These are phyloP conservation scores for Schizopygopsis pylzovi DNA, from an alignment of 2,797 vertebrate species.

Conservation along the genomic window DNA sequence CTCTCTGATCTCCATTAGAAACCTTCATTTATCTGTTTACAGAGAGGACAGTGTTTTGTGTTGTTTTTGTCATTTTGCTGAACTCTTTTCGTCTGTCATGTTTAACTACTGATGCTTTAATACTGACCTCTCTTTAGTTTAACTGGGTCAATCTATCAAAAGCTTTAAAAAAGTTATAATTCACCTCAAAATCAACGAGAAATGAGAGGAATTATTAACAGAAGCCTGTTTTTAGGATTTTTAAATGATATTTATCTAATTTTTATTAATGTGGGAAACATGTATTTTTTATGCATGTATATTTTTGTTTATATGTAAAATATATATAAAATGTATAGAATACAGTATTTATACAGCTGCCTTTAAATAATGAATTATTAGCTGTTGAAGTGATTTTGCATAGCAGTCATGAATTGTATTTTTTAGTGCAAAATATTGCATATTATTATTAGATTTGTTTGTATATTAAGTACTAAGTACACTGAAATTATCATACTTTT, in stretches of 20 bases:
- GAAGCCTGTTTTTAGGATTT: not conserved
- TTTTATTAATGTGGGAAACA: not conserved
- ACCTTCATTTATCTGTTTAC: not conserved
- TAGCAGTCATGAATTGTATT: too few species aligned
- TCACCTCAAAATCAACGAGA: not conserved
- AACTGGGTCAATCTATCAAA: not conserved
- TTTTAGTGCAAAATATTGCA: not conserved
- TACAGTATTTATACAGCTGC: not conserved
- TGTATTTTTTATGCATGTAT: not conserved
- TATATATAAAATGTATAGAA: too few species aligned
- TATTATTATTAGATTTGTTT: not conserved
- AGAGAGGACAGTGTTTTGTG: not conserved
- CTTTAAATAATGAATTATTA: too few species aligned
- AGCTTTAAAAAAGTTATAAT: not conserved
- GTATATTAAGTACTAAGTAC: not conserved
- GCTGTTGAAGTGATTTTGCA: too few species aligned
- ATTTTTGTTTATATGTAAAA: not conserved
- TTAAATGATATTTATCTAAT: not conserved
- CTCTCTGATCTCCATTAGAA: slow-evolving; percentile 12
- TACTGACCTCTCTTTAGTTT: not conserved
- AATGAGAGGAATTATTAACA: not conserved
- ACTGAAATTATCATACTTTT: not conserved
- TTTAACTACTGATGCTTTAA: not conserved
- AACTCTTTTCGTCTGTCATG: not conserved
- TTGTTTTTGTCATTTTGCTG: not conserved